Percentiles rank a stretch among this genome's conserved stretches.
phyloP scores from a whole-genome alignment of 2,113 vertebrate genomes.

The Mormoops blainvillei region DNA sequence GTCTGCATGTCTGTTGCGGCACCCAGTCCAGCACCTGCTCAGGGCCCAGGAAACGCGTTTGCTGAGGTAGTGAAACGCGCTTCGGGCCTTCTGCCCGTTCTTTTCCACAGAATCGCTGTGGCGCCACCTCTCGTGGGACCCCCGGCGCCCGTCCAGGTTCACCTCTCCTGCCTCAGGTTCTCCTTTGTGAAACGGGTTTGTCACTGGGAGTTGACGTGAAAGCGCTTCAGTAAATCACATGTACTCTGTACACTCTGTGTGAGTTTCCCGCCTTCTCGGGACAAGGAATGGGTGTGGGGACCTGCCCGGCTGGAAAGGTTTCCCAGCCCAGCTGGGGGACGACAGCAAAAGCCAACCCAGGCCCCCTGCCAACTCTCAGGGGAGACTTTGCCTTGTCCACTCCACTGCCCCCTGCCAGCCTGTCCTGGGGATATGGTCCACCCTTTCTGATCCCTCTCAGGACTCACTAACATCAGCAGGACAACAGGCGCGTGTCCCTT shows the following conservation, averaged over 20 bases:
- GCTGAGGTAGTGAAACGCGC: neutral
- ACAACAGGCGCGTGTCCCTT: neutral
- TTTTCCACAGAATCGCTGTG: neutral
- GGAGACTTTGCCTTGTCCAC: fast-evolving
- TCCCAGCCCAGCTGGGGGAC: neutral
- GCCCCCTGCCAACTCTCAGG: fast-evolving
- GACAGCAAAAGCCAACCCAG: neutral
- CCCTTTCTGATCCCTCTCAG: neutral
- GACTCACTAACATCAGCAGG: neutral
- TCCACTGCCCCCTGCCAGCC: fast-evolving
- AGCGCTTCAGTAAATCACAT: fast-evolving
- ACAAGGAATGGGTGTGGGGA: too few relatives aligned
- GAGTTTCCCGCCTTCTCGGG: neutral
- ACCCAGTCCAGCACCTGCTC: neutral
- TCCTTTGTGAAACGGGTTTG: neutral
- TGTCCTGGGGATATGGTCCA: fast-evolving
- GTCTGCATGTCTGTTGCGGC: neutral
- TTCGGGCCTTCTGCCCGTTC: neutral
- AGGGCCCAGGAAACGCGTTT: neutral
- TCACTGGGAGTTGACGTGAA: too few relatives aligned
- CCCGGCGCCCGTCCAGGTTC: neutral
- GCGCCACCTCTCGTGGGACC: neutral
- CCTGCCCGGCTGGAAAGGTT: neutral
- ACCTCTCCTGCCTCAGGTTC: neutral
- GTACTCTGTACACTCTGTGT: fast-evolving